Percentiles rank a stretch among this genome's conserved stretches.
These are phyloP conservation scores for Tympanuchus pallidicinctus DNA, from an alignment of 2,113 vertebrate species.

Conservation along the genomic window DNA sequence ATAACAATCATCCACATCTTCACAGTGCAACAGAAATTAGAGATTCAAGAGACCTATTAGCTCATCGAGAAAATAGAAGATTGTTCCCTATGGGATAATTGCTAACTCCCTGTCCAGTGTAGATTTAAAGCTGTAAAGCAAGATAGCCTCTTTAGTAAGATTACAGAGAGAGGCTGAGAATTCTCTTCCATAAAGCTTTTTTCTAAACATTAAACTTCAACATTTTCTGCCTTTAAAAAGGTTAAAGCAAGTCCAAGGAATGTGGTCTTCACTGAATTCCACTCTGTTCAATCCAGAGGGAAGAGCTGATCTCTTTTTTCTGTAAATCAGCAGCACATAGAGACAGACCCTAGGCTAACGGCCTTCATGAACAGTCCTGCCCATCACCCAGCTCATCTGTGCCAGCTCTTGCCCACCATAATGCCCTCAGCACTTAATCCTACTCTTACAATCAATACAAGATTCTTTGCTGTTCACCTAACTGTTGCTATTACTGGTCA, in stretches of 20 bases:
- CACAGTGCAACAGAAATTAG: constrained; percentile 38
- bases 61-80: constrained; percentile 35
- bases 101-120: constrained; percentile 1
- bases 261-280: background rate
- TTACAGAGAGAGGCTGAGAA: background rate
- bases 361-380: background rate
- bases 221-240: background rate
- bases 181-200: background rate
- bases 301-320: background rate
- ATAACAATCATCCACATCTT: constrained; percentile 36
- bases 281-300: background rate
- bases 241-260: background rate
- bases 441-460: background rate
- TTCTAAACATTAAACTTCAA: background rate
- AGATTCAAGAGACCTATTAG: constrained; percentile 34
- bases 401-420: background rate
- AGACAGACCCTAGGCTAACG: background rate
- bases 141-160: background rate
- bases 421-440: background rate
- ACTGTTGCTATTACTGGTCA: background rate
- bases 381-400: background rate
- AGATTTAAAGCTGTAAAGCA: constrained; percentile 33
- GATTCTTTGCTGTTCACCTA: background rate
- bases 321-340: background rate
- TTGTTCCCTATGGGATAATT: constrained; percentile 28